Conservation (phyloP, 2,888 invertebrate species). For the Andrena dorsata region DNA sequence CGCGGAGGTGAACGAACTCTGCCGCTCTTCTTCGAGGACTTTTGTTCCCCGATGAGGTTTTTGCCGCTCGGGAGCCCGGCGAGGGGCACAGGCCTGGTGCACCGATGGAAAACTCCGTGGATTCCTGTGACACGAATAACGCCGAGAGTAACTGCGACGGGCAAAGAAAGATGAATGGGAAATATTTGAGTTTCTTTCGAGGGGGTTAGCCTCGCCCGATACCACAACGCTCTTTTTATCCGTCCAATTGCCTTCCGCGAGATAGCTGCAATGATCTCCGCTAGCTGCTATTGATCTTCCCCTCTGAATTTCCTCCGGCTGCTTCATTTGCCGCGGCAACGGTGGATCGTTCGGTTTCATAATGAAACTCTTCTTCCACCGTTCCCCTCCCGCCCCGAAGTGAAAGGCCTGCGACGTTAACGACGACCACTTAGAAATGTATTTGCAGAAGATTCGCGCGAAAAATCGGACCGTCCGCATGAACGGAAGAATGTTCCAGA, state of each 20-base stretch:
- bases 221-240: constrained; percentile 68
- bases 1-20: constrained; percentile 39
- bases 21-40: not conserved
- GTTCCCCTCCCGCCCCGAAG: not conserved
- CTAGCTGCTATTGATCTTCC: constrained; percentile 4
- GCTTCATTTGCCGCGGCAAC: too few species aligned
- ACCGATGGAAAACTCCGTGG: not conserved
- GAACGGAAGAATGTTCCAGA: not conserved
- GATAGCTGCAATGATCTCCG: constrained; percentile 55
- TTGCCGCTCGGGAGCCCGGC: not conserved
- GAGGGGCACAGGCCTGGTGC: not conserved
- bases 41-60: not conserved
- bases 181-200: constrained; percentile 63
- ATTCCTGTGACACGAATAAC: constrained; percentile 5
- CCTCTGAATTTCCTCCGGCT: too few species aligned
- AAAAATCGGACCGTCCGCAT: too few species aligned
- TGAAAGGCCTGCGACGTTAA: too few species aligned
- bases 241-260: constrained; percentile 74
- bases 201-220: constrained; percentile 50
- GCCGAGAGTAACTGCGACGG: constrained; percentile 8
- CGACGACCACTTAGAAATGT: too few species aligned
- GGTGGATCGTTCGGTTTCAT: too few species aligned
- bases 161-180: constrained; percentile 27
- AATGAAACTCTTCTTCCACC: constrained; percentile 28
- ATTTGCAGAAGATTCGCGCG: too few species aligned